These are phyloP conservation scores for Carcina quercana DNA, from an alignment of 2,888 invertebrate species.

Conservation along the genomic window DNA sequence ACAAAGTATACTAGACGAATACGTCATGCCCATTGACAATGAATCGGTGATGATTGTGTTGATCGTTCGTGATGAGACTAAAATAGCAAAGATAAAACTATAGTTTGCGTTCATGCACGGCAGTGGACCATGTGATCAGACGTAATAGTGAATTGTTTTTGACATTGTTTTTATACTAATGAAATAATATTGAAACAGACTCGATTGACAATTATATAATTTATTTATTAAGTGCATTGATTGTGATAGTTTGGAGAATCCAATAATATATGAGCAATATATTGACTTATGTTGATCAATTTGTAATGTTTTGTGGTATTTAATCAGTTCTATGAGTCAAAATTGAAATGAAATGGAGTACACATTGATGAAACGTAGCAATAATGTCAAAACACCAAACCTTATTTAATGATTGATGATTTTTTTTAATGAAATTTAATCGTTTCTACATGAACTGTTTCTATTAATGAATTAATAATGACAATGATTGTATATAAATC, in stretches of 20 bases:
- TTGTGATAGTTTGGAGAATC: slow-evolving; percentile 65
- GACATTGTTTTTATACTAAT: slow-evolving; percentile 61
- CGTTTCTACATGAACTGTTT: slow-evolving; percentile 63
- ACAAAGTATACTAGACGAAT: slow-evolving; percentile 45
- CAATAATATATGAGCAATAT: slow-evolving; percentile 44
- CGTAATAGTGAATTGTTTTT: slow-evolving; percentile 64
- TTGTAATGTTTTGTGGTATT: slow-evolving; percentile 43
- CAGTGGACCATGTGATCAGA: slow-evolving; percentile 69
- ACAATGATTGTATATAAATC: slow-evolving; percentile 69
- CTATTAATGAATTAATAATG: slow-evolving; percentile 68
- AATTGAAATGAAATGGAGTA: slow-evolving; percentile 18
- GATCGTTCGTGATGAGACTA: slow-evolving; percentile 50
- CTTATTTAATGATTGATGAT: slow-evolving; percentile 43
- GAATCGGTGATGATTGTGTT: slow-evolving; percentile 63
- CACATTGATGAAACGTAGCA: slow-evolving; percentile 29
- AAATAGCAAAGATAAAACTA: slow-evolving; percentile 53
- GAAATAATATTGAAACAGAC: slow-evolving; percentile 56
- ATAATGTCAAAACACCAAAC: slow-evolving; percentile 52
- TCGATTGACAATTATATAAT: slow-evolving; percentile 69
- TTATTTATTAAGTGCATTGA: slow-evolving; percentile 72
- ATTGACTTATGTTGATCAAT: slow-evolving; percentile 41
- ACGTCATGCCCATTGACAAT: slow-evolving; percentile 57
- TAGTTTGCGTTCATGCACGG: slow-evolving; percentile 64
- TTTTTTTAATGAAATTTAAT: slow-evolving; percentile 61
- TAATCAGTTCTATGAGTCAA: slow-evolving; percentile 32